A percentile compares a stretch with the other conserved stretches of the same genome.
Evolutionary conservation across 2,113 vertebrate species (phyloP).

Genomic region (Microcebus jonahi): DNA sequence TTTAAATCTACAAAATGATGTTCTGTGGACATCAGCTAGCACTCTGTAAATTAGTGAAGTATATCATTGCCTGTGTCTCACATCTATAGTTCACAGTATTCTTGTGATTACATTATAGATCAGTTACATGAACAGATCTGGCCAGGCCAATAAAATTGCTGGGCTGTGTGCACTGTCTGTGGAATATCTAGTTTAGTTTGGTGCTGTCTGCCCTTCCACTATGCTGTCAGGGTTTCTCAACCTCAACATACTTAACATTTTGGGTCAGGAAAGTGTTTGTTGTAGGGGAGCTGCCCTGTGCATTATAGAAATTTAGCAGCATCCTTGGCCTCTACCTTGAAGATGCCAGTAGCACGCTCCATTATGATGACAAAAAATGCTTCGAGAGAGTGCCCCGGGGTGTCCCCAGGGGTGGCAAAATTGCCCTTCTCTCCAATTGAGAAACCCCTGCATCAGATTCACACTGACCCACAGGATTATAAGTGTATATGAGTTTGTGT

Average conservation of each 20-base stretch:
- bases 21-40: not conserved
- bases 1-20: slow-evolving; percentile 45
- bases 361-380: not conserved
- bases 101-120: not conserved
- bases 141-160: not conserved
- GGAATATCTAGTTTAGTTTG: not conserved
- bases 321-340: not conserved
- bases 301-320: not conserved
- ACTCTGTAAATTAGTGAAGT: slow-evolving; percentile 4
- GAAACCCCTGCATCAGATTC: not conserved
- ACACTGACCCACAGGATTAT: not conserved
- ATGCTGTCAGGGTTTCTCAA: not conserved
- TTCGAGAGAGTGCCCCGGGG: not conserved
- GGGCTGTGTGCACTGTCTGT: not conserved
- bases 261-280: not conserved
- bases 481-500: not conserved
- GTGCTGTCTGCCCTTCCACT: not conserved
- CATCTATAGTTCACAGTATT: not conserved
- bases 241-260: not conserved
- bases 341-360: not conserved
- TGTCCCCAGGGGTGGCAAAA: not conserved
- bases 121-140: not conserved
- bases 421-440: not conserved
- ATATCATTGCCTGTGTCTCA: not conserved
- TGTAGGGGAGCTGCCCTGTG: not conserved